Conservation (phyloP, 2,888 invertebrate genomes). For the Pseudanteris insignis region DNA sequence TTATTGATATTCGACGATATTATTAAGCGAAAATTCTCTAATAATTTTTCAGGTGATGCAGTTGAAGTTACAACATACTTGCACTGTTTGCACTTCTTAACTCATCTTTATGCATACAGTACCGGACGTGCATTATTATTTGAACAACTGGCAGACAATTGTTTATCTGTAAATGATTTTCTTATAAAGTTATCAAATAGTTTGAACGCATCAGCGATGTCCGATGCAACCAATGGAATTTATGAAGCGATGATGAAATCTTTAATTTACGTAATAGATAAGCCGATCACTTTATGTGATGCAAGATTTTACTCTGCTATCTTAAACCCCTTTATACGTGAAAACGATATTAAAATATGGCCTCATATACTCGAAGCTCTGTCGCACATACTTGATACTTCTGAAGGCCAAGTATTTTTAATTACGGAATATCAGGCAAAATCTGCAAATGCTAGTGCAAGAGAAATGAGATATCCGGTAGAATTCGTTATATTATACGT, state of each 20-base stretch:
- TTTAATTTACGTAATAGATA: slow-evolving; percentile 53
- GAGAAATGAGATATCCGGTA: slow-evolving; percentile 51
- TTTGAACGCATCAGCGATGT: slow-evolving; percentile 53
- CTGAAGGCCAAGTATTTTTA: slow-evolving; percentile 57
- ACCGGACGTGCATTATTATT: slow-evolving; percentile 53
- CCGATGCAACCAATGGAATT: slow-evolving; percentile 52
- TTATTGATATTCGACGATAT: no score
- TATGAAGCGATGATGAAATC: slow-evolving; percentile 55
- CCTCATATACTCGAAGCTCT: slow-evolving; percentile 57
- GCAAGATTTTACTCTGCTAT: slow-evolving; percentile 55
- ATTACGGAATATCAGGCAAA: slow-evolving; percentile 49
- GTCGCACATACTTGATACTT: slow-evolving; percentile 54
- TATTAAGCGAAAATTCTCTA: no score
- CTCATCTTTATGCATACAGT: slow-evolving; percentile 54
- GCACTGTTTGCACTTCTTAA: slow-evolving; percentile 58
- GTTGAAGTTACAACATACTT: slow-evolving; percentile 58
- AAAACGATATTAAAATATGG: slow-evolving; percentile 54
- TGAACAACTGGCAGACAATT: slow-evolving; percentile 49
- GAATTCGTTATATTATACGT: slow-evolving; percentile 50
- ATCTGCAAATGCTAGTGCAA: slow-evolving; percentile 46
- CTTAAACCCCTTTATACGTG: slow-evolving; percentile 52
- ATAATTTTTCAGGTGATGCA: slow-evolving; percentile 26
- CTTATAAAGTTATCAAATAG: slow-evolving; percentile 50
- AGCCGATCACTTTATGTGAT: slow-evolving; percentile 51
- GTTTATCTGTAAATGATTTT: slow-evolving; percentile 53